These are phyloP conservation scores for Ptilorrhoa leucosticta DNA, from an alignment of 2,113 vertebrate species.

Conservation along the genomic window DNA sequence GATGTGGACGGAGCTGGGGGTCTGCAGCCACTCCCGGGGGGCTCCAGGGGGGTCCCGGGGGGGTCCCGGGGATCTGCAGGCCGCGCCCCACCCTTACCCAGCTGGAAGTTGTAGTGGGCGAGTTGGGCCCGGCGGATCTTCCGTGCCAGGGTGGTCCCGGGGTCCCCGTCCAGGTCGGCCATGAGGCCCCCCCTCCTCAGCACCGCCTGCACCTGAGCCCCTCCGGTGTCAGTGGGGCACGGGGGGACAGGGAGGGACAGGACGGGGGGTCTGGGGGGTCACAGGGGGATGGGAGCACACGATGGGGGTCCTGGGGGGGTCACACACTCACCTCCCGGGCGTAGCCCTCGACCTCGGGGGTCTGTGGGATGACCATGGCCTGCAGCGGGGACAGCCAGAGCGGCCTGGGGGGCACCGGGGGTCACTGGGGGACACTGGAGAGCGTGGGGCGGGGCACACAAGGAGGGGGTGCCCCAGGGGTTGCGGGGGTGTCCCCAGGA, in stretches of 20 bases:
- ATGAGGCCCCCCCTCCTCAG: conserved; percentile 77
- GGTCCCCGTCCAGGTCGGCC: conserved; percentile 73
- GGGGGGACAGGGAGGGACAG: neutral
- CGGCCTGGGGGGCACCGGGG: conserved; percentile 71
- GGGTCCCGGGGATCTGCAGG: neutral
- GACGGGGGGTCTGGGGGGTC: neutral
- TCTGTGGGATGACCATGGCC: conserved; percentile 83
- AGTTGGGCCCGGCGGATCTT: conserved; percentile 87
- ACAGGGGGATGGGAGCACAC: neutral
- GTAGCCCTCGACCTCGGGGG: conserved; percentile 74
- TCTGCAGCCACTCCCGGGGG: neutral
- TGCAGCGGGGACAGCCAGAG: conserved; percentile 89
- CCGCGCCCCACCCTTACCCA: conserved; percentile 69
- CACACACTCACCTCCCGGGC: conserved; percentile 75
- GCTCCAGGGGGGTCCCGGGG: neutral
- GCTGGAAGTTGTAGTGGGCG: conserved; percentile 88
- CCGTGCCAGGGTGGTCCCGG: conserved; percentile 80
- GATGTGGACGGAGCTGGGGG: neutral
- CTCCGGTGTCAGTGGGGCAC: neutral
- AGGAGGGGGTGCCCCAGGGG: neutral
- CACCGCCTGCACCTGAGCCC: conserved; percentile 71
- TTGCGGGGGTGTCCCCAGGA: neutral
- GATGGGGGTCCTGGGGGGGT: too few relatives aligned
- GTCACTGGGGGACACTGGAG: neutral
- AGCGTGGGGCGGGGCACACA: neutral